A percentile compares a stretch with the other conserved stretches of the same genome.
These are phyloP conservation scores for Oophaga pumilio DNA, from an alignment of 2,113 vertebrate species.

Conservation along the genomic window DNA sequence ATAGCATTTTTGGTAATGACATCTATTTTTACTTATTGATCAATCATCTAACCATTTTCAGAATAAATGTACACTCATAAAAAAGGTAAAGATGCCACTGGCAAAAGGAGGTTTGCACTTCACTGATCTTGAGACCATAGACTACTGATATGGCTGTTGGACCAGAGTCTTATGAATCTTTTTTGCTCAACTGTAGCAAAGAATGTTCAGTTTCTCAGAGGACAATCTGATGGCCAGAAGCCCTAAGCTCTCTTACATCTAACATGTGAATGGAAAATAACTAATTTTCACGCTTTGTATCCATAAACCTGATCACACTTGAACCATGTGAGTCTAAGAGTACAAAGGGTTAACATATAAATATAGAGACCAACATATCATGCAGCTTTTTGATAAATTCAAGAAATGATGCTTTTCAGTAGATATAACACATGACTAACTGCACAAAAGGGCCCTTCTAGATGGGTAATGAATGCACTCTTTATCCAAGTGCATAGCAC, in stretches of 20 bases:
- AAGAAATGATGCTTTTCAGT: conserved; percentile 79
- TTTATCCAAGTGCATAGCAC: conserved; percentile 73
- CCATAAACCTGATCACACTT: not conserved
- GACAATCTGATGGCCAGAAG: not conserved
- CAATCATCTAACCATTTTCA: not conserved
- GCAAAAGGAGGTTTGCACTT: no score
- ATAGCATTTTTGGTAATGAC: not conserved
- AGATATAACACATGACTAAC: conserved; percentile 70
- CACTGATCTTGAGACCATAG: no score
- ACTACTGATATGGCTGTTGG: no score
- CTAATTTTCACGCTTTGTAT: not conserved
- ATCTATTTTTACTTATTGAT: not conserved
- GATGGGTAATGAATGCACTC: conserved; percentile 73
- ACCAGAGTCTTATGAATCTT: no score
- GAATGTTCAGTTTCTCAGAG: not conserved
- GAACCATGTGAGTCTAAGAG: not conserved
- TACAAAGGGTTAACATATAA: conserved; percentile 69
- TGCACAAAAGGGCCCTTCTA: conserved; percentile 74
- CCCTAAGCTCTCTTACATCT: not conserved
- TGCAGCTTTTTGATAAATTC: conserved; percentile 81
- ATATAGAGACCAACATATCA: conserved; percentile 78
- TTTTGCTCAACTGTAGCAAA: not conserved
- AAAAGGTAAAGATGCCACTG: not conserved
- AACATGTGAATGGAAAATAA: not conserved
- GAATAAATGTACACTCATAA: not conserved